These are phyloP conservation scores for Poecilia picta DNA, from an alignment of 2,797 vertebrate species.

Conservation along the genomic window DNA sequence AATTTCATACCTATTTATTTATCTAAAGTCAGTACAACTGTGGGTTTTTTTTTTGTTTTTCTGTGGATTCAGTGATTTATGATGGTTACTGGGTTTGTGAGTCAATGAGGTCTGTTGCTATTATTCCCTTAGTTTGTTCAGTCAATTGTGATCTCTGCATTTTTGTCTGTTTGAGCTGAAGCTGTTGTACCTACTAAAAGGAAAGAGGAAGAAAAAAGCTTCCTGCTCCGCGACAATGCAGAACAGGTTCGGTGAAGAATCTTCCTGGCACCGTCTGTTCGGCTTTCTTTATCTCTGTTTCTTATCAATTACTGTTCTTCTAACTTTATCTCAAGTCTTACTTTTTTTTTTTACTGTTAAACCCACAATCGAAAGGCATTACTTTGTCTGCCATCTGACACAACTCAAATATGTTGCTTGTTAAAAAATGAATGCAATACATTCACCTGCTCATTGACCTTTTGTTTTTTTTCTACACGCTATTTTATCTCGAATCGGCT, in stretches of 20 bases:
- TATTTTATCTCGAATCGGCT: constrained; percentile 23
- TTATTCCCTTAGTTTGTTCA: not conserved
- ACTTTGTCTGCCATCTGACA: not conserved
- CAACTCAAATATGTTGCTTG: not conserved
- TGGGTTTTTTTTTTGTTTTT: not conserved
- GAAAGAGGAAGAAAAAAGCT: constrained; percentile 25
- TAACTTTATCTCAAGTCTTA: not conserved
- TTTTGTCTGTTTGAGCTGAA: constrained; percentile 21
- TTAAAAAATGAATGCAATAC: not conserved
- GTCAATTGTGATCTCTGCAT: not conserved
- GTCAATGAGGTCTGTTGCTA: constrained; percentile 8
- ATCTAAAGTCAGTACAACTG: not conserved
- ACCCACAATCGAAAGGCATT: not conserved
- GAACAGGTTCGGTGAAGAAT: constrained; percentile 38
- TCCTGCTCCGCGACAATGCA: constrained; percentile 44
- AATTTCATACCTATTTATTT: not conserved
- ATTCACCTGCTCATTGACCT: constrained; percentile 10
- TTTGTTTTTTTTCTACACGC: not conserved
- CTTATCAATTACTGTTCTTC: not conserved
- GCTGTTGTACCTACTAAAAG: constrained; percentile 40
- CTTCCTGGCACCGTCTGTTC: constrained; percentile 14
- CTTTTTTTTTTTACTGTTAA: not conserved
- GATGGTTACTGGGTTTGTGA: not conserved
- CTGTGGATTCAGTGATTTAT: not conserved
- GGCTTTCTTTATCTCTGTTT: constrained; percentile 9